Evolutionary conservation across 2,797 vertebrate genomes (phyloP).

Genomic region (Hypotaenidia philippensis): DNA sequence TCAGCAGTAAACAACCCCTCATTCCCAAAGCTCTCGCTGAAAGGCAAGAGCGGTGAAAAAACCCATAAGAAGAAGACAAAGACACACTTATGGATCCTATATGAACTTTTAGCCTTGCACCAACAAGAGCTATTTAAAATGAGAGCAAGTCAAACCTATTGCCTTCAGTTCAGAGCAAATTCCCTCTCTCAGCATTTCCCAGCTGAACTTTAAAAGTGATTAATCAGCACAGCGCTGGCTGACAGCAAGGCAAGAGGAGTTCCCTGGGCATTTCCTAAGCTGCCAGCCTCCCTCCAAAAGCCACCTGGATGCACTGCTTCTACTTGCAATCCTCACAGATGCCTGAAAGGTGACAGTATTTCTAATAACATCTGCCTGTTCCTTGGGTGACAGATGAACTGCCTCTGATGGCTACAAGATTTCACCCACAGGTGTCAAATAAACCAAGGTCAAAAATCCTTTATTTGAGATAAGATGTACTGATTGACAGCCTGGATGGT

Average conservation of each 20-base stretch:
- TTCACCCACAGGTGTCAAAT: neutral
- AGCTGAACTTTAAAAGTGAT: neutral
- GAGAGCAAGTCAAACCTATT: neutral
- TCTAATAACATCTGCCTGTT: neutral
- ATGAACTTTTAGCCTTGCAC: neutral
- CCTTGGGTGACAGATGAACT: neutral
- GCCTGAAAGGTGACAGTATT: neutral
- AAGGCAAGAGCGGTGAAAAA: neutral
- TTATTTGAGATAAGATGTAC: neutral
- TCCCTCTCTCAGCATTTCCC: neutral
- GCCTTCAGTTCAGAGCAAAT: neutral
- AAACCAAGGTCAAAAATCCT: neutral
- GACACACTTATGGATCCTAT: neutral
- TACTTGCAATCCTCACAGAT: neutral
- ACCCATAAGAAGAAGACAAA: neutral
- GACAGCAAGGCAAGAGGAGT: fast-evolving
- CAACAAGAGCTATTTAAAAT: neutral
- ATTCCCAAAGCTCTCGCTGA: neutral
- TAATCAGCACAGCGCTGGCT: neutral
- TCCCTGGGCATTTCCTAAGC: neutral
- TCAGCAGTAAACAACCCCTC: neutral
- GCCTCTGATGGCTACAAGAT: neutral
- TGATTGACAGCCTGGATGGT: neutral
- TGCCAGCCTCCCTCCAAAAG: neutral
- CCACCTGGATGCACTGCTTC: neutral